These are phyloP conservation scores for Netelia fuscicornis DNA, from an alignment of 2,888 invertebrate genomes.

Conservation along the genomic window DNA sequence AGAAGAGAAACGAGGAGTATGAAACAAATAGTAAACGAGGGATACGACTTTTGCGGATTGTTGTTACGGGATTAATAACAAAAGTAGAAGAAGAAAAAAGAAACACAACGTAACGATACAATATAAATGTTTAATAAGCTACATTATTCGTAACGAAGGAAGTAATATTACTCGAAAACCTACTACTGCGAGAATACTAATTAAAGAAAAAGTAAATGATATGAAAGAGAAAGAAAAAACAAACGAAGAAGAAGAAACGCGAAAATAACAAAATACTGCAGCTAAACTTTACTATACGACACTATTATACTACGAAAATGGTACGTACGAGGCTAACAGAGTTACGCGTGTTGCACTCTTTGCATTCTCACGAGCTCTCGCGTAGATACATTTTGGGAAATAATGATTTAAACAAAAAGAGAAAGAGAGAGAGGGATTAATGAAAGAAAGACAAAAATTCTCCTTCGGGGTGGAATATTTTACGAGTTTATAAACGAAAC, in stretches of 20 bases:
- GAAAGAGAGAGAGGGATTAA: not conserved
- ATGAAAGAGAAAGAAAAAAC: not conserved
- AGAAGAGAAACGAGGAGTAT: conserved; percentile 19
- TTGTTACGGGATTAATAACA: conserved; percentile 22
- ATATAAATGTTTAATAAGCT: conserved; percentile 59
- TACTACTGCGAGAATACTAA: conserved; percentile 45
- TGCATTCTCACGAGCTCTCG: conserved; percentile 43
- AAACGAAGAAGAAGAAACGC: not conserved
- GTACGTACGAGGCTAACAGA: conserved; percentile 51
- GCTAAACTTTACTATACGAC: conserved; percentile 44
- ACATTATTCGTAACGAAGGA: conserved; percentile 25
- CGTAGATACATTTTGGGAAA: conserved; percentile 1
- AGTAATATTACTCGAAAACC: conserved; percentile 50
- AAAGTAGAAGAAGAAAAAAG: conserved; percentile 58
- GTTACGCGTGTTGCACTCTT: conserved; percentile 40
- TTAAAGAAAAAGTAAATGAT: not conserved
- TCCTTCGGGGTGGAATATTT: not conserved
- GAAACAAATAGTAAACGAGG: conserved; percentile 43
- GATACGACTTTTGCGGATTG: conserved; percentile 50
- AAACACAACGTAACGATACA: conserved; percentile 61
- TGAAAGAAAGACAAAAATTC: conserved; percentile 1
- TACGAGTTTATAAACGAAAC: not conserved
- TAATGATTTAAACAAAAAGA: not conserved
- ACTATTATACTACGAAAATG: conserved; percentile 6
- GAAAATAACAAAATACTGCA: conserved; percentile 3